These are phyloP conservation scores for Prolemur simus DNA, from an alignment of 2,113 vertebrate species.

Conservation along the genomic window DNA sequence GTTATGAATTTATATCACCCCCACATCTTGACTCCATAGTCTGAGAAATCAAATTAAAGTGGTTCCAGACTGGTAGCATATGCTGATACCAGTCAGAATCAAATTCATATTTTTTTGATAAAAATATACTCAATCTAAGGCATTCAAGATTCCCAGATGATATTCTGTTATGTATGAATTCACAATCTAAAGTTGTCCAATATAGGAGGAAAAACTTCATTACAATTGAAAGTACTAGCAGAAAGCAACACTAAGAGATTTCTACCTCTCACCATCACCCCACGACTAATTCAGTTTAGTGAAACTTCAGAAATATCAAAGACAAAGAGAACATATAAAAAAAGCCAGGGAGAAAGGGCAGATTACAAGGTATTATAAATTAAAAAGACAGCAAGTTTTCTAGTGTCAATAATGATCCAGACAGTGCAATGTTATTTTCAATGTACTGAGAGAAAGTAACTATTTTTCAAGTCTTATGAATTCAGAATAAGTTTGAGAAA, in stretches of 20 bases:
- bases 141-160: neutral
- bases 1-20: neutral
- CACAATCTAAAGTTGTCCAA: neutral
- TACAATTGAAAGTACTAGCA: neutral
- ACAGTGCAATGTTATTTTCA: neutral
- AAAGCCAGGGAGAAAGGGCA: neutral
- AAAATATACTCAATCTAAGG: neutral
- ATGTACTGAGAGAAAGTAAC: neutral
- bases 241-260: neutral
- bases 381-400: neutral
- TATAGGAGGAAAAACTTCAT: neutral
- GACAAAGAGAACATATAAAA: neutral
- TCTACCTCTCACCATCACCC: neutral
- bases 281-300: neutral
- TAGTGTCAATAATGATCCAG: neutral
- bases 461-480: neutral
- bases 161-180: neutral
- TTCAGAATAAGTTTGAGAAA: neutral
- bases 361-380: neutral
- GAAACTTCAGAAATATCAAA: neutral
- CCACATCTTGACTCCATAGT: neutral
- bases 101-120: conserved; percentile 18
- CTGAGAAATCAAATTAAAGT: neutral
- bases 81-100: neutral
- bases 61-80: neutral